Base-by-base conservation (phyloP, 2,888 invertebrate genomes). In the Polietes domitor region DNA sequence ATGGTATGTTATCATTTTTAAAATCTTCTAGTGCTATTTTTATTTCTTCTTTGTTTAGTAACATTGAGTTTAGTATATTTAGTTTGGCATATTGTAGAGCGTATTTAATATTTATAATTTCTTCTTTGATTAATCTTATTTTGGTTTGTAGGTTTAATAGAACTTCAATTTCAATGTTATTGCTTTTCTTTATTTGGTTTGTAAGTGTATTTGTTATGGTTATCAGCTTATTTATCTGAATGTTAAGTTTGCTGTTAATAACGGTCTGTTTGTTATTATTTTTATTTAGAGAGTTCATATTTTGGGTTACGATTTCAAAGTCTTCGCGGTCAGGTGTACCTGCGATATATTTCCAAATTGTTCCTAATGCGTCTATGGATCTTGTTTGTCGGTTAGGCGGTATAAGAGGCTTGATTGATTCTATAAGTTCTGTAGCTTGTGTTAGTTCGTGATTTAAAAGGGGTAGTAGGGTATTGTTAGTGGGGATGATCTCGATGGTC, bases 1-100 rank as follows among this genome's bases (percentile, higher is more conserved):
- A 50, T 50, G 50, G 50, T 50, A 50, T 50, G 50, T 50, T 50
- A 50, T 50, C 50, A 50, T n/a, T 50, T 50, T 50, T 50, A 17
- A 50, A 17, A 17, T 19, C 17, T 50, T 50, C 50, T 1, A 50
- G 50, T 17, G 50, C 50, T n/a, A 50, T 19, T 12, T 50, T 50
- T n/a, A 50, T 50, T 19, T 50, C 50, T 50, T 50, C 5, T 19
- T 50, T 50, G 17, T 50, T 50, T 50, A 50, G 17, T 50, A 50
- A 9, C 50, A 50, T 50, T 2, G 50, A 50, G 17, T 50, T 50
- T 50, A 50, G 17, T 50, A 50, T 50, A 19, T 50, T 50, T 2
- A 9, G 17, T 19, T 50, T 50, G 17, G 50, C 50, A 9, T 50
- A 50, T 50, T 50, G 50, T 50, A 50, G 9, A 17, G 50, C 50